Conservation (phyloP, 2,797 vertebrate species). For the Chloroceryle amazona region DNA sequence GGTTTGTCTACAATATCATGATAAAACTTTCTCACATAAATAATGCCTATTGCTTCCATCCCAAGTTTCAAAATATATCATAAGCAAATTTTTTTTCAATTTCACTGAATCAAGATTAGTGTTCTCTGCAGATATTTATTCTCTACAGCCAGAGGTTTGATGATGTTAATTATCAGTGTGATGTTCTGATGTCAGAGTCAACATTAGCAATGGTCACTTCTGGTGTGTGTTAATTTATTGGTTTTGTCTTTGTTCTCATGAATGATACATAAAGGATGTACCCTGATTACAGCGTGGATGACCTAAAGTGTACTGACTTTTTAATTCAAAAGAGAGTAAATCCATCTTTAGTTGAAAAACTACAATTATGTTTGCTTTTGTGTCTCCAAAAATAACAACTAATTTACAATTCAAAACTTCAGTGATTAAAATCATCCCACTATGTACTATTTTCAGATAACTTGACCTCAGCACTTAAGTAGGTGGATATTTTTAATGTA, state of each 20-base stretch:
- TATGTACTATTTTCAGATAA: neutral
- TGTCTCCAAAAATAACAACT: neutral
- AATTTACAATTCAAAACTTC: neutral
- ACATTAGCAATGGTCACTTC: neutral
- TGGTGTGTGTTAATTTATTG: neutral
- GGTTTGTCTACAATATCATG: neutral
- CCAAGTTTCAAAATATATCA: neutral
- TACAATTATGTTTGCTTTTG: neutral
- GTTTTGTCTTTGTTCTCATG: neutral
- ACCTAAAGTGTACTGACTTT: neutral
- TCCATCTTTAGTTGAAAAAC: neutral
- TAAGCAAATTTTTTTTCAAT: neutral
- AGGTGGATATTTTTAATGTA: neutral
- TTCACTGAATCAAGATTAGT: neutral
- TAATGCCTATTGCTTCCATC: neutral
- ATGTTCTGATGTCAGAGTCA: neutral
- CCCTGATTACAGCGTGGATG: neutral
- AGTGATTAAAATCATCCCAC: neutral
- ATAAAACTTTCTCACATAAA: neutral
- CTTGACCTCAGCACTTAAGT: neutral
- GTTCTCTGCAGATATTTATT: neutral
- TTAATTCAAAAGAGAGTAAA: neutral
- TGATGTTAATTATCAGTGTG: neutral
- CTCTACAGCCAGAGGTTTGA: neutral
- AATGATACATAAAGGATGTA: neutral